These are phyloP conservation scores for Norana najaformis DNA, from an alignment of 2,888 invertebrate genomes.

Conservation along the genomic window DNA sequence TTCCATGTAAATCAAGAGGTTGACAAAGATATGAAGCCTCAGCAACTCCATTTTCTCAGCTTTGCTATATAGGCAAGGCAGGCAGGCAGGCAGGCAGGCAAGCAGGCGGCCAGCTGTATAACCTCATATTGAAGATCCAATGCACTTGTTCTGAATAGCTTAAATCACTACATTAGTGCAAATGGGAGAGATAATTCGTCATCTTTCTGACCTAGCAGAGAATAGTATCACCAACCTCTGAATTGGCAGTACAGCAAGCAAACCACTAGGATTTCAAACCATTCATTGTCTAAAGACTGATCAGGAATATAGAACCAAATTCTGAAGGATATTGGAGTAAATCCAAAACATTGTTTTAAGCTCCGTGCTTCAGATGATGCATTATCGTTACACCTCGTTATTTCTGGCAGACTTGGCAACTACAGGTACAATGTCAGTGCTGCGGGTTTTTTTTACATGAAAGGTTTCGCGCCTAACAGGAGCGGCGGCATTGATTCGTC, in stretches of 20 bases:
- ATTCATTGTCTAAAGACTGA: neutral
- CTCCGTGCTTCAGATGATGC: neutral
- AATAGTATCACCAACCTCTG: neutral
- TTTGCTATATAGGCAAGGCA: neutral
- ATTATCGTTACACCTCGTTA: neutral
- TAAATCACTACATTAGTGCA: neutral
- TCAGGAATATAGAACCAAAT: neutral
- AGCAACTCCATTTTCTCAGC: neutral
- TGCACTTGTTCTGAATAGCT: neutral
- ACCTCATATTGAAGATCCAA: too few relatives aligned
- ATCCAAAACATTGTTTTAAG: neutral
- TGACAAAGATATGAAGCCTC: neutral
- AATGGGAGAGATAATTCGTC: neutral
- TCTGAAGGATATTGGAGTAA: neutral
- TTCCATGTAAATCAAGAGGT: neutral
- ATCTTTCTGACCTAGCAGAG: too few relatives aligned
- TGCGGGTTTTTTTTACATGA: neutral
- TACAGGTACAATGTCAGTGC: neutral
- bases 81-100: too few relatives aligned
- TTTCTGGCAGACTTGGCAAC: neutral
- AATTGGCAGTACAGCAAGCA: neutral
- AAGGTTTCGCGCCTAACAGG: neutral
- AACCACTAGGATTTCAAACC: neutral
- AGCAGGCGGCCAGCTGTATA: too few relatives aligned
- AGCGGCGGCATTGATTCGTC: neutral